A percentile compares a stretch with the other conserved stretches of the same genome.
Conservation (phyloP, 2,888 invertebrate genomes). For the Agrochola lychnidis region DNA sequence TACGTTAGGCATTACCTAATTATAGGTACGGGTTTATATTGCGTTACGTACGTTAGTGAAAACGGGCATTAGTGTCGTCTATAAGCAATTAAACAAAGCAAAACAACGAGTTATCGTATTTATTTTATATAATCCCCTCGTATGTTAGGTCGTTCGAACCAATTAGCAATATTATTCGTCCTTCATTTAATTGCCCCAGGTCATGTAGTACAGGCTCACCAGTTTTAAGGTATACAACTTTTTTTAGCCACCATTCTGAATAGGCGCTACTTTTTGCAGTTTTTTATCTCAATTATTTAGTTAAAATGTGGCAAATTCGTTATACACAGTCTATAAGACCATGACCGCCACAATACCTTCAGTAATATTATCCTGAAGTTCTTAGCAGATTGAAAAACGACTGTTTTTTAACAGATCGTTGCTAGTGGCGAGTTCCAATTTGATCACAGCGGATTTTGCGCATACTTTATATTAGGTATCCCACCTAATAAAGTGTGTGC, state of each 20-base stretch:
- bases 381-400: not conserved
- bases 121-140: constrained; percentile 1
- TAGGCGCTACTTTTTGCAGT: not conserved
- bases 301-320: not conserved
- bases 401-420: not conserved
- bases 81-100: not conserved
- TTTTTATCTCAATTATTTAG: not conserved
- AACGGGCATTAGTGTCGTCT: not conserved
- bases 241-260: not conserved
- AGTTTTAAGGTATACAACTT: not conserved
- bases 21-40: not conserved
- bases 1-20: not conserved
- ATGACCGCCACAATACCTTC: no score
- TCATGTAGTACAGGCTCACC: not conserved
- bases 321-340: no score
- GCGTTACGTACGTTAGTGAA: not conserved
- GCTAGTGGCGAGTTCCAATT: not conserved
- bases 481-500: no score
- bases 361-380: no score
- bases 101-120: constrained; percentile 11
- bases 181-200: constrained; percentile 14
- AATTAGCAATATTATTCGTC: constrained; percentile 16
- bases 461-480: no score
- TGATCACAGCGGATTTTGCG: no score
- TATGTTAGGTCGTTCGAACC: not conserved